Base-by-base conservation (phyloP, 92 coral and sea anemone species). In the Epizoanthus stellaris region DNA sequence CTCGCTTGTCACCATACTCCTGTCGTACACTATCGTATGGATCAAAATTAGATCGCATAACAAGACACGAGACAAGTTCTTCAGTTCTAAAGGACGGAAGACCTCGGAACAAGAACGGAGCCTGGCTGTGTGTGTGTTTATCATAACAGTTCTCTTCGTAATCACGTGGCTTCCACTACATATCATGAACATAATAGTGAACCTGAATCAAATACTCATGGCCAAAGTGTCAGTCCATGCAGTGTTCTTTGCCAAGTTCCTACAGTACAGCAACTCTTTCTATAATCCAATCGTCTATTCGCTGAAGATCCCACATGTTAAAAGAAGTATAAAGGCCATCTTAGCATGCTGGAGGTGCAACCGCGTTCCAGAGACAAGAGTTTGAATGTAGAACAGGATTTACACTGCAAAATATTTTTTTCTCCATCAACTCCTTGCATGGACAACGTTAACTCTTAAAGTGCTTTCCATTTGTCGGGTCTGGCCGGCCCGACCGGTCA, bases 311-410 rank as follows among this genome's bases (percentile, higher is more conserved):
- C 82, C 82, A 3, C 70, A 77, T 39, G 68, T 77, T 61, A 77
- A 77, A 57, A 77, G 65, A 10, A 62, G 82, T 42, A 60, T 77
- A 40, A 77, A 77, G 39, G 7, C 58, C 0, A n/a, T 77, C 8
- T 17, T 77, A 20, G 36, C 36, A 52, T 7, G 56, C 14, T 52
- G 56, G 36, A 60, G 82, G 59, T 77, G 71, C 43, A 62, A 62
- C 82, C 70, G 82, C 71, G 23, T 77, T 21, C 82, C 70, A 42
- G 82, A 77, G 70, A 77, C 82, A 20, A 65, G 82, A n/a, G 82
- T 77, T 39, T 77, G 71, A 77, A 21, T 12, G n/a, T 12, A 13
- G 17, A 67, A 45, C 52, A 45, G 52, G 52, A 45, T 45, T 45
- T 45, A 5, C 52, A 30, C 36, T 63, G 23, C 34, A n/a, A 63